Percentiles rank a stretch among this genome's conserved stretches.
These are phyloP conservation scores for Eulithis prunata DNA, from an alignment of 2,888 invertebrate species.

Conservation along the genomic window DNA sequence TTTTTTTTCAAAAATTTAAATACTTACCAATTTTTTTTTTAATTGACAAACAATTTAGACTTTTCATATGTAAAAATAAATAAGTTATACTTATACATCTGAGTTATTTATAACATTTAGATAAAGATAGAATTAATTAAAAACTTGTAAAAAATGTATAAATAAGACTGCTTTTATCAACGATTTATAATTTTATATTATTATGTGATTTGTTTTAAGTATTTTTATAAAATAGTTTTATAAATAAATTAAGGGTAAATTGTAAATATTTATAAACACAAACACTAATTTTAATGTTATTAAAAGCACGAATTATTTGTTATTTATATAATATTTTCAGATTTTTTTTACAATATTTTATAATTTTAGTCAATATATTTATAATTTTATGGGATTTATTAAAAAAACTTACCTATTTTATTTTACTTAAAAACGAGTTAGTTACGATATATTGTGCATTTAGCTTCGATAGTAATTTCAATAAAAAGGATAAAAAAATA, in stretches of 20 bases:
- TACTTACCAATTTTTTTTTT: no score
- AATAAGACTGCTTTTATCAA: conserved; percentile 44
- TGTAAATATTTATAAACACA: conserved; percentile 22
- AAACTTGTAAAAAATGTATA: conserved; percentile 33
- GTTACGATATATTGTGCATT: conserved; percentile 8
- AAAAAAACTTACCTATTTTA: neutral
- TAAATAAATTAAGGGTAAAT: conserved; percentile 2
- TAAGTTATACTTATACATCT: no score
- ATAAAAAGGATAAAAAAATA: conserved; percentile 8
- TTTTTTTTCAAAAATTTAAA: no score
- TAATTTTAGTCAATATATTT: no score
- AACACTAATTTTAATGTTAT: neutral
- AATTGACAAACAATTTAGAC: no score
- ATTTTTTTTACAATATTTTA: no score
- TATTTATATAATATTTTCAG: no score
- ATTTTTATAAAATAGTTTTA: neutral
- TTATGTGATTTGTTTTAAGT: conserved; percentile 24
- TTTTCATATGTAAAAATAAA: no score
- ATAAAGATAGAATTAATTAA: neutral
- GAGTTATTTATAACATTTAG: no score
- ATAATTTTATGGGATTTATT: no score
- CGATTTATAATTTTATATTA: conserved; percentile 30
- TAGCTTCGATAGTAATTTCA: conserved; percentile 11
- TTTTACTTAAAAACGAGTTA: conserved; percentile 7
- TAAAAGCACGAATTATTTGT: conserved; percentile 1